Base-by-base conservation (phyloP, 1,140 invertebrate species). In the Paralvinella palmiformis region DNA sequence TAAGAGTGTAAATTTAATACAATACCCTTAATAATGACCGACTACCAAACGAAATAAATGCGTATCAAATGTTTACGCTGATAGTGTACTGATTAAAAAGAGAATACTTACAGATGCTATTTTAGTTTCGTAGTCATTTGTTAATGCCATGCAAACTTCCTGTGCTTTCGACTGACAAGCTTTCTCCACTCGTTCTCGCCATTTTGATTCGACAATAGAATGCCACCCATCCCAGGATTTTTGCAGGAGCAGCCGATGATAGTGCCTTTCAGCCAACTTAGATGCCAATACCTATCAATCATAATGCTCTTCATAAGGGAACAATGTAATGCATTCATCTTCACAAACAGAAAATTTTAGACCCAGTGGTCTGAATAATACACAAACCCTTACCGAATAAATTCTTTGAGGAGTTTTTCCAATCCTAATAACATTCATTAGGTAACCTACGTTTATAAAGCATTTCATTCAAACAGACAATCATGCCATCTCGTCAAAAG, bases 81-180 rank as follows among this genome's bases (percentile, higher is more conserved):
- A n/a, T n/a, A n/a, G n/a, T n/a, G n/a, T n/a, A 48, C 44, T 24
- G 20, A 48, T 4, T 24, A 24, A 48, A 10, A 20, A 10, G 27
- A 35, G 20, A 5, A 57, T 15, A 66, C 72, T 70, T 68, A 79
- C 77, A 5, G 68, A 69, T 59, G 62, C 63, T 4, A 81, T 68
- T 68, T 72, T 74, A 31, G 67, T 65, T 57, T 80, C 78, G 52
- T 80, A 81, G 36, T 80, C 75, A 62, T 73, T 72, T 4, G 73
- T 78, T 17, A 81, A 68, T 10, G 72, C 67, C 56, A 73, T 66
- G 58, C 78, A 80, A 29, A 81, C 71, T 69, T 79, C 77, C 65
- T 78, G 73, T 0, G 79, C 79, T 62, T 80, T 79, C 24, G 71
- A 65, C 65, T 81, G 78, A 68, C 78, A 81, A 1, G 75, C 75